Conservation (phyloP, 2,113 vertebrate species). For the Sterna hirundo region DNA sequence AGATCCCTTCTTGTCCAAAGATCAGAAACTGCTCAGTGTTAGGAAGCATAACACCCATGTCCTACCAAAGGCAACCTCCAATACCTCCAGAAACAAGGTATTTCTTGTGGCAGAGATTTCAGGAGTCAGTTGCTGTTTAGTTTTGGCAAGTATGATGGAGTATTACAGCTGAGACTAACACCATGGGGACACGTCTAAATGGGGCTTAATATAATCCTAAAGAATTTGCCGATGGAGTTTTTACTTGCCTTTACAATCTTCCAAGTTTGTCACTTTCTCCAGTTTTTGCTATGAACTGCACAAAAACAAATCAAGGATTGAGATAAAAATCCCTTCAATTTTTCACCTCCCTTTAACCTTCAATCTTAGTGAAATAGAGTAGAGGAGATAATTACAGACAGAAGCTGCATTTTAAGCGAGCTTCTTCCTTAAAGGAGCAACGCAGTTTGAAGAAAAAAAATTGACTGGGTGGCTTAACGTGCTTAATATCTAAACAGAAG, state of each 20-base stretch:
- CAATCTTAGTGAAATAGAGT: not conserved
- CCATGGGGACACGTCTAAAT: not conserved
- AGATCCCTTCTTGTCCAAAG: not conserved
- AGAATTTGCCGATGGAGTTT: not conserved
- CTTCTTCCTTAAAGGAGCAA: not conserved
- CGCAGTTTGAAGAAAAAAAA: not conserved
- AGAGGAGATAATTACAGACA: not conserved
- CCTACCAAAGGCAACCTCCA: not conserved
- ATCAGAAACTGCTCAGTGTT: not conserved
- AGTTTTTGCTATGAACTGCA: not conserved
- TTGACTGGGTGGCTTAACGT: not conserved
- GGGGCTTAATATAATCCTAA: not conserved
- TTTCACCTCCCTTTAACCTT: not conserved
- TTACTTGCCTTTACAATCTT: not conserved
- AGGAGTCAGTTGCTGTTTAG: not conserved
- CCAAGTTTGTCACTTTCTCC: not conserved
- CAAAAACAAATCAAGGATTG: not conserved
- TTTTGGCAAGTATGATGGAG: not conserved
- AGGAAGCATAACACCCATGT: rapidly evolving
- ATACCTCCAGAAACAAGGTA: not conserved
- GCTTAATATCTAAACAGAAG: not conserved
- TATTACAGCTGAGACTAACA: not conserved
- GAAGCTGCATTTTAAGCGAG: not conserved
- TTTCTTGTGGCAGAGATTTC: not conserved
- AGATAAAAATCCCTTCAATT: not conserved